Evolutionary conservation across 2,888 invertebrate genomes (phyloP).

Genomic region (Polydesmus complanatus): DNA sequence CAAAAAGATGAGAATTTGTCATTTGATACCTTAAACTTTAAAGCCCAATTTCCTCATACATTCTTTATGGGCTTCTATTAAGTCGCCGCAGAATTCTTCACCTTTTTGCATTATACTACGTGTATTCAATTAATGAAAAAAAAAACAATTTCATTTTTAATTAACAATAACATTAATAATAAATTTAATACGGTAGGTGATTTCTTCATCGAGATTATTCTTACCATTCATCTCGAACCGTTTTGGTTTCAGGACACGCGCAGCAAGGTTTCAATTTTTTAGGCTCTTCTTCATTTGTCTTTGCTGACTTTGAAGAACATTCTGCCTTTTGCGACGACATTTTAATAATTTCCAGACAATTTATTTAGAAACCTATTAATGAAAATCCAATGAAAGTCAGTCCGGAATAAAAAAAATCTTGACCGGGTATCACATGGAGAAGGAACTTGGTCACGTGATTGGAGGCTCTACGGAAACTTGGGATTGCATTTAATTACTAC

Average conservation of each 20-base stretch:
- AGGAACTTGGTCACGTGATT: too few species aligned
- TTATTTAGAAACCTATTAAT: too few species aligned
- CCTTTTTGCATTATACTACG: conserved; percentile 79
- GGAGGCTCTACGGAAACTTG: too few species aligned
- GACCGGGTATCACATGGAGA: too few species aligned
- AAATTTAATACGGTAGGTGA: conserved; percentile 1
- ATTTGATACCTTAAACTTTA: conserved; percentile 53
- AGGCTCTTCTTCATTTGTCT: conserved; percentile 12
- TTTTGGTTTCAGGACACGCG: conserved; percentile 93
- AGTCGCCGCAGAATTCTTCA: conserved; percentile 70
- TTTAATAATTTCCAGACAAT: too few species aligned
- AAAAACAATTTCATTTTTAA: conserved; percentile 10
- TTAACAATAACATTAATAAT: neutral
- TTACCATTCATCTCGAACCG: conserved; percentile 79
- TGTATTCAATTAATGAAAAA: too few species aligned
- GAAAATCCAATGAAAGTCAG: too few species aligned
- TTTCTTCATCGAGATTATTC: conserved; percentile 19
- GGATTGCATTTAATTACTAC: too few species aligned
- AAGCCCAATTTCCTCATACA: conserved; percentile 95
- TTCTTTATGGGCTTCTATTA: conserved; percentile 90
- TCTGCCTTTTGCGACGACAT: too few species aligned
- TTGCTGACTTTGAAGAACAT: too few species aligned
- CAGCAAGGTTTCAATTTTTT: conserved; percentile 87
- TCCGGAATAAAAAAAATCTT: too few species aligned
- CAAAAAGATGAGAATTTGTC: too few species aligned